These are phyloP conservation scores for Orycteropus afer DNA, from an alignment of 2,113 vertebrate genomes.

Conservation along the genomic window DNA sequence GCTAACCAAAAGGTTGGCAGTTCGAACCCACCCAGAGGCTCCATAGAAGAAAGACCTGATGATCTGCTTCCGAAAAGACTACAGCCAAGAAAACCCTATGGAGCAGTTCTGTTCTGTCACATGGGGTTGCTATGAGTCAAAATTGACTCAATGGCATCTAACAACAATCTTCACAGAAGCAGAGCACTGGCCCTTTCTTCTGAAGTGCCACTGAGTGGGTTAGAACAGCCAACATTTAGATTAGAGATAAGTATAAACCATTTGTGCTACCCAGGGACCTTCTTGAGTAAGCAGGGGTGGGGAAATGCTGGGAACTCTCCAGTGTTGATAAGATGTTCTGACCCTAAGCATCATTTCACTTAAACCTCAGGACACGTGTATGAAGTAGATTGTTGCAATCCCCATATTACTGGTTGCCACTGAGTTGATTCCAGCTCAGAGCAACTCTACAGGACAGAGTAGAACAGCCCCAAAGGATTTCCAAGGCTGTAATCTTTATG, in stretches of 20 bases:
- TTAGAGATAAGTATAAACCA: too few species aligned
- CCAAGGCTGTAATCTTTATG: too few species aligned
- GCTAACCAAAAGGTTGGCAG: too few species aligned
- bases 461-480: not conserved
- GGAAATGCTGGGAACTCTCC: not conserved
- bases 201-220: not conserved
- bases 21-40: too few species aligned
- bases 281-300: not conserved
- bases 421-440: not conserved
- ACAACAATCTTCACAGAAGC: not conserved
- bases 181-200: not conserved
- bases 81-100: too few species aligned
- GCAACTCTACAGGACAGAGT: not conserved
- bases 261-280: not conserved
- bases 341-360: not conserved
- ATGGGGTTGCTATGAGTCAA: not conserved
- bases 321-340: not conserved
- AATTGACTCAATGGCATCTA: not conserved
- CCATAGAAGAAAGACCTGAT: not conserved
- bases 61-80: too few species aligned
- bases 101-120: too few species aligned
- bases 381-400: constrained; percentile 44
- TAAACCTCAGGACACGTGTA: not conserved
- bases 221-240: too few species aligned
- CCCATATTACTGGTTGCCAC: not conserved